Evolutionary conservation across 1,140 invertebrate species (phyloP).

Genomic region (Lucilia cuprina): DNA sequence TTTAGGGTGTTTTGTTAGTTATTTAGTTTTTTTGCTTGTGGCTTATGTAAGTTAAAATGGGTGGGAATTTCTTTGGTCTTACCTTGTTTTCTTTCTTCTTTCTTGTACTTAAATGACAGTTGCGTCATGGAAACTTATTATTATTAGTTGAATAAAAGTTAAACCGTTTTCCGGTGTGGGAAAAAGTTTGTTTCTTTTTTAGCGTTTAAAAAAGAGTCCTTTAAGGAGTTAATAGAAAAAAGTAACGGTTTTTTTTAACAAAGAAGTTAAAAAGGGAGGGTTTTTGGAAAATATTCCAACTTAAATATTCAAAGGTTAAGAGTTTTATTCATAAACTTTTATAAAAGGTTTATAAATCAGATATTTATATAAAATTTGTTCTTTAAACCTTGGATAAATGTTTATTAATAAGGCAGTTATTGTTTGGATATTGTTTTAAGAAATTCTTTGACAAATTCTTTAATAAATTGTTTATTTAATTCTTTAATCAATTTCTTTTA

Average conservation of each 20-base stretch:
- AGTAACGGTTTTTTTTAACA: conserved; percentile 16
- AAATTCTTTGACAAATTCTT: too few species aligned
- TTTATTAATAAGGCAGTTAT: too few species aligned
- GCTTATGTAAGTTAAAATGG: conserved; percentile 35
- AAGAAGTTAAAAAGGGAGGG: neutral
- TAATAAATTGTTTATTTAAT: too few species aligned
- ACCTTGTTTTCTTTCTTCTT: neutral
- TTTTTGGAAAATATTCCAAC: too few species aligned
- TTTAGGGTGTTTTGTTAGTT: neutral
- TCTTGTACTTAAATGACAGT: neutral
- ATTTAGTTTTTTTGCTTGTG: conserved; percentile 11
- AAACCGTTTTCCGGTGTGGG: conserved; percentile 26
- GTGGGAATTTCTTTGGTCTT: conserved; percentile 28
- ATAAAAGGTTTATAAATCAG: too few species aligned
- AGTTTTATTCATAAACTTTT: too few species aligned
- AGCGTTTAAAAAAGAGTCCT: too few species aligned
- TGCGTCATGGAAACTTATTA: conserved; percentile 23
- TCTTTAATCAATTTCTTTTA: too few species aligned
- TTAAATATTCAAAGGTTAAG: too few species aligned
- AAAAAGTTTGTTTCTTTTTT: neutral
- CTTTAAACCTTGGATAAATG: too few species aligned
- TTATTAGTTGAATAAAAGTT: conserved; percentile 9
- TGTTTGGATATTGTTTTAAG: too few species aligned
- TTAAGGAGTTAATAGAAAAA: neutral
- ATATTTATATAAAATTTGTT: too few species aligned